phyloP scores from a whole-genome alignment of 2,113 vertebrate genomes.

The Cromileptes altivelis region DNA sequence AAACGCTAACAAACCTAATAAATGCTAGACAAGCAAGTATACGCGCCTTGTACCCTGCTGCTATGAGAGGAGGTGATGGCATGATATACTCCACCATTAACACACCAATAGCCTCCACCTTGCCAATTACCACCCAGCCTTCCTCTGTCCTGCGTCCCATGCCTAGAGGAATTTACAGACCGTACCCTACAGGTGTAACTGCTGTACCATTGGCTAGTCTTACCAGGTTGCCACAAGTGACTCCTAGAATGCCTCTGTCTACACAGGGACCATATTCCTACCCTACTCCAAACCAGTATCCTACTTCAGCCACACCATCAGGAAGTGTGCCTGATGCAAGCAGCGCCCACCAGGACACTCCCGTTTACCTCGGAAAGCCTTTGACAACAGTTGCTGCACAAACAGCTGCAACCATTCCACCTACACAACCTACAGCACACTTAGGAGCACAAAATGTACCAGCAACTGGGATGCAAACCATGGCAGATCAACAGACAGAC shows the following conservation, averaged over 20 bases:
- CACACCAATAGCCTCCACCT: constrained; percentile 96
- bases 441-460: constrained; percentile 61
- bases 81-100: constrained; percentile 99
- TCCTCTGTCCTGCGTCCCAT: constrained; percentile 91
- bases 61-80: constrained; percentile 94
- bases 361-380: constrained; percentile 93
- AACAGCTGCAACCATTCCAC: constrained; percentile 64
- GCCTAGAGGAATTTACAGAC: constrained; percentile 91
- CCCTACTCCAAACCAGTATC: constrained; percentile 84
- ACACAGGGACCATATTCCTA: constrained; percentile 90
- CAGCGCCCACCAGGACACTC: constrained; percentile 86
- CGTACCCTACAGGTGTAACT: constrained; percentile 88
- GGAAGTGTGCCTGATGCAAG: constrained; percentile 67
- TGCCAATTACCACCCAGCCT: constrained; percentile 98
- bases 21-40: constrained; percentile 88
- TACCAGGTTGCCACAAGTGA: constrained; percentile 90
- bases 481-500: constrained; percentile 79
- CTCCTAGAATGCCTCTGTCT: constrained; percentile 90
- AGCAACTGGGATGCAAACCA: constrained; percentile 61
- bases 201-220: constrained; percentile 93
- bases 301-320: constrained; percentile 77
- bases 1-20: constrained; percentile 88
- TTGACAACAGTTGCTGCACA: constrained; percentile 69
- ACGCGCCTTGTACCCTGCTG: constrained; percentile 91
- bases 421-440: constrained; percentile 65